Conservation (phyloP, 2,113 vertebrate genomes). For the Aix galericulata region DNA sequence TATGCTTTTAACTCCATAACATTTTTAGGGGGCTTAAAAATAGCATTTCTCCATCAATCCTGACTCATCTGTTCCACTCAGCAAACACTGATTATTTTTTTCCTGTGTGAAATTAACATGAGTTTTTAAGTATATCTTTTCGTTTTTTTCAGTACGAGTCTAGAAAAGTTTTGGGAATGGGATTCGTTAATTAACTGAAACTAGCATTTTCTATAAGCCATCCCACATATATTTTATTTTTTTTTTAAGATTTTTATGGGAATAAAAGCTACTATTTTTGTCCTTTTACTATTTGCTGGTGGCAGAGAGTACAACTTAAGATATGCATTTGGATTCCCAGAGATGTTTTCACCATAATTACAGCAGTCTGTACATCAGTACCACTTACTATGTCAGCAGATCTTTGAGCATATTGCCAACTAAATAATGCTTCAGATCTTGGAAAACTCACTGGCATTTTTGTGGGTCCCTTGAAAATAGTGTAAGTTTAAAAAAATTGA, state of each 20-base stretch:
- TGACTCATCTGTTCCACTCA: conserved; percentile 49
- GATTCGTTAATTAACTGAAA: neutral
- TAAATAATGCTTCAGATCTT: neutral
- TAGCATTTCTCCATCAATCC: conserved; percentile 17
- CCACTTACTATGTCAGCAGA: neutral
- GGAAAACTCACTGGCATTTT: neutral
- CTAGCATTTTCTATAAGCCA: neutral
- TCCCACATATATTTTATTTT: neutral
- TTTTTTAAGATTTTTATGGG: neutral
- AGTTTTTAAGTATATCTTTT: neutral
- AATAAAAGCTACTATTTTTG: conserved; percentile 12
- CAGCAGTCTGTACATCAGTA: neutral
- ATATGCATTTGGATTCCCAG: neutral
- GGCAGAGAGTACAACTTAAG: neutral
- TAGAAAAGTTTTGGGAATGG: neutral
- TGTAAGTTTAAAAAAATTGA: neutral
- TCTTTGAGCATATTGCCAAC: neutral
- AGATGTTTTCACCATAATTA: neutral
- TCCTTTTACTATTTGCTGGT: conserved; percentile 7
- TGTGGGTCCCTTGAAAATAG: neutral
- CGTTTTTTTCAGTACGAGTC: neutral
- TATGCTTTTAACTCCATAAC: conserved; percentile 26
- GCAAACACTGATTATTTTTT: neutral
- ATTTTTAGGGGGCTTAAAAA: conserved; percentile 50
- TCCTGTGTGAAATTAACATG: neutral